These are phyloP conservation scores for Machimus atricapillus DNA, from an alignment of 2,888 invertebrate species.

Conservation along the genomic window DNA sequence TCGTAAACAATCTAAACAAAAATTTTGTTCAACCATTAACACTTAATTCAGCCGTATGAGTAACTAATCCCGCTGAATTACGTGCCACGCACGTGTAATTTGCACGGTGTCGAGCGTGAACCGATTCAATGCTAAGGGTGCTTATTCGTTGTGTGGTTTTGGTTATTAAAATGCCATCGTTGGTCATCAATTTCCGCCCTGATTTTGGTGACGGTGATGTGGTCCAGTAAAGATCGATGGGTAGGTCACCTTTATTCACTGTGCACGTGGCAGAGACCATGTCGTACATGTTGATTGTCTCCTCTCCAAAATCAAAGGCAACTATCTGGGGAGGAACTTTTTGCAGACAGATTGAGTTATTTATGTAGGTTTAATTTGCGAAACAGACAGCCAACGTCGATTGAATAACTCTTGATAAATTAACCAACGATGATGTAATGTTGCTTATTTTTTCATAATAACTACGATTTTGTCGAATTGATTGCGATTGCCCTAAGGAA, in stretches of 20 bases:
- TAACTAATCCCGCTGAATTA: conserved; percentile 73
- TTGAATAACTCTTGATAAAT: background rate
- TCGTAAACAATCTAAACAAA: conserved; percentile 10
- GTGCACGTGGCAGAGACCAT: conserved; percentile 76
- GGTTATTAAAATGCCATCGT: conserved; percentile 68
- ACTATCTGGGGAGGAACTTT: conserved; percentile 81
- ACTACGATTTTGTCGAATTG: background rate
- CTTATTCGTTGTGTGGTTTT: conserved; percentile 71
- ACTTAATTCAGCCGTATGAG: conserved; percentile 72
- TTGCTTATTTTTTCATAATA: background rate
- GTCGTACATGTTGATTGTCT: conserved; percentile 78
- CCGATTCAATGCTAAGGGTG: conserved; percentile 74
- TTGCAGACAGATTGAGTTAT: conserved; percentile 13
- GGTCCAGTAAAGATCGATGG: conserved; percentile 76
- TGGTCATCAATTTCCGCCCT: conserved; percentile 66
- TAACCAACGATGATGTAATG: background rate
- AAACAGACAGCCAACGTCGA: background rate
- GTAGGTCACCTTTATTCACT: conserved; percentile 79
- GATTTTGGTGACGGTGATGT: conserved; percentile 64
- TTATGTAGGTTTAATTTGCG: background rate
- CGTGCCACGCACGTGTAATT: conserved; percentile 78
- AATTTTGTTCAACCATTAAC: conserved; percentile 71
- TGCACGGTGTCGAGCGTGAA: conserved; percentile 74
- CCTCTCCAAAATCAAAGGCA: conserved; percentile 78
- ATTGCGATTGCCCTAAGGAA: background rate